Evolutionary conservation across 2,113 vertebrate genomes (phyloP), one percentile per base, ranked within the genome.

Genomic region (Triplophysa dalaica): DNA sequence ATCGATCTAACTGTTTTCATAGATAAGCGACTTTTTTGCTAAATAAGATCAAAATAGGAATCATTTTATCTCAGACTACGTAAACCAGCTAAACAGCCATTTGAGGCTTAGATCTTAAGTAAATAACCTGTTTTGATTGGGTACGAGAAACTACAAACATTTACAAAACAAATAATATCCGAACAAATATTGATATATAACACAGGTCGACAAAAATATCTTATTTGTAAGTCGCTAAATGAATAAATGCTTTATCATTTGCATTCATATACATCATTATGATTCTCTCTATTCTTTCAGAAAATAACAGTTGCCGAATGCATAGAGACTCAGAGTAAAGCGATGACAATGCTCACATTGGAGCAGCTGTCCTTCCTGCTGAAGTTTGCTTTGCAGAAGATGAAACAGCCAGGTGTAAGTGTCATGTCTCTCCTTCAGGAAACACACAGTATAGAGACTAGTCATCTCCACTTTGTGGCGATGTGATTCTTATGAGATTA

Each of bases 351-450:
- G 96, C 94, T 99, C 78, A 99, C 95, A 82, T 94, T 95, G 38
- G 95, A 99, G 87, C 97, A 99, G 91, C 92, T 99, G 78, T 98
- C 96, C 43, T 99, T 98, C 91, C 95, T 99, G 88, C 96, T 99
- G 85, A 99, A 99, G 94, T 99, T 98, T 93, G 96, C 97, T 88
- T 95, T 99, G 88, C 97, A 99, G 92, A 99, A 98, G 93, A 99
- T 99, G 97, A 99, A 99, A 88, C 97, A 99, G 88, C 97, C 97
- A 81, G 97, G 97, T 93, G 97, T 99, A 96, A 96, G 96, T 91
- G 83, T 84, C 70, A 54, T 72, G 63, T 75, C 13, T 73, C 60
- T 38, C 70, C 38, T 76, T 83, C 21, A 9, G 22, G 8, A 22
- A 33, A 22, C 38, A 38, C 33, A 38, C 2, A 38, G 3, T 60